Conservation (phyloP, 2,888 invertebrate species). For the Parnassius apollo region DNA sequence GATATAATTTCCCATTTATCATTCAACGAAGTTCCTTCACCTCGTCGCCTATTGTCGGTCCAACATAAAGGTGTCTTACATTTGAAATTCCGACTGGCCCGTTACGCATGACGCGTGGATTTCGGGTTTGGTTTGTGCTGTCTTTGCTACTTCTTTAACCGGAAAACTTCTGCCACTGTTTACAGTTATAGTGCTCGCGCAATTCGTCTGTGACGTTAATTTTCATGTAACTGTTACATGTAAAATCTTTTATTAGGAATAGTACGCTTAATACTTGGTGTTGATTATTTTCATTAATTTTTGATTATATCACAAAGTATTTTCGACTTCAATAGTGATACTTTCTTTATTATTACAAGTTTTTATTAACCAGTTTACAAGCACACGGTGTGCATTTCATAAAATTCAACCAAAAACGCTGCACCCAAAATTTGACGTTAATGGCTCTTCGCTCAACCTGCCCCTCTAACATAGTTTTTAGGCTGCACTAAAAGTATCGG, state of each 20-base stretch:
- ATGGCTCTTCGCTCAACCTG: too few species aligned
- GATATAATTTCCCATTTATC: constrained; percentile 80
- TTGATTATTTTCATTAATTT: too few species aligned
- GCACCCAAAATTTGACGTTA: too few species aligned
- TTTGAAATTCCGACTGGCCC: constrained; percentile 72
- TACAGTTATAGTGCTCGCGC: background rate
- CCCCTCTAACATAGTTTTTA: too few species aligned
- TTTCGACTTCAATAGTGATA: too few species aligned
- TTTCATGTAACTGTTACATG: background rate
- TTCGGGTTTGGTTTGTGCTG: constrained; percentile 36
- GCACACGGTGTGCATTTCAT: too few species aligned
- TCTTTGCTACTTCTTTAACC: constrained; percentile 32
- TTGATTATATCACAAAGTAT: too few species aligned
- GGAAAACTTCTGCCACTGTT: constrained; percentile 19
- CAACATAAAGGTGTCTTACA: constrained; percentile 66
- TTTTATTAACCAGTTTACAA: too few species aligned
- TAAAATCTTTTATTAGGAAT: background rate
- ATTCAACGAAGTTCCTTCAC: constrained; percentile 67
- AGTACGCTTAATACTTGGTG: background rate
- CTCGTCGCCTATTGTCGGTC: constrained; percentile 68
- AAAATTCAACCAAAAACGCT: too few species aligned
- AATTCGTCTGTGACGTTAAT: constrained; percentile 1
- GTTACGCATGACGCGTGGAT: constrained; percentile 73
- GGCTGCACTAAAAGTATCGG: too few species aligned
- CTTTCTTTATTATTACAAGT: too few species aligned